Evolutionary conservation across 2,797 vertebrate species (phyloP).

Genomic region (Eulemur mongoz): DNA sequence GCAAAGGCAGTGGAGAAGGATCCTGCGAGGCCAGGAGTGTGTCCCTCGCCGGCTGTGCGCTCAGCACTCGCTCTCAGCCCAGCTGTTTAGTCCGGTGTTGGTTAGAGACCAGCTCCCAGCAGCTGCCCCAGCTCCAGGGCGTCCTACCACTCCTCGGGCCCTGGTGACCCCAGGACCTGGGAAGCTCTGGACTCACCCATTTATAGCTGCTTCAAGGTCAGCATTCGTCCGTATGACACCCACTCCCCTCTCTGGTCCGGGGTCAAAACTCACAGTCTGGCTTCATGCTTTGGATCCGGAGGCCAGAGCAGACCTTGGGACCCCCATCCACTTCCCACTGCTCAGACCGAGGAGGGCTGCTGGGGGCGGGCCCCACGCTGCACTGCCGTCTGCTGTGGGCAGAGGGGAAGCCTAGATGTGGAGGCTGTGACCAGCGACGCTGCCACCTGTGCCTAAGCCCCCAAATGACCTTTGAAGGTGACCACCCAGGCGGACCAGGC

Average conservation of each 20-base stretch:
- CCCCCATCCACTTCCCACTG: too few species aligned
- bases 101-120: background rate
- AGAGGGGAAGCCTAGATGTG: background rate
- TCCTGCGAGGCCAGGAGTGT: background rate
- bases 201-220: background rate
- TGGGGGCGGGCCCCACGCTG: background rate
- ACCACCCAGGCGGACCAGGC: background rate
- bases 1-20: background rate
- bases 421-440: background rate
- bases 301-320: background rate
- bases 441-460: background rate
- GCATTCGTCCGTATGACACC: background rate
- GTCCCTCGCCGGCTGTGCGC: background rate
- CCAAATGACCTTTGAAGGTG: background rate
- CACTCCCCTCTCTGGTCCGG: background rate
- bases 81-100: background rate
- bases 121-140: background rate
- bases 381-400: accelerated
- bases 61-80: background rate
- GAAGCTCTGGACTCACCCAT: background rate
- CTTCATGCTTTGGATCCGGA: background rate
- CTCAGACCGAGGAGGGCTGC: background rate
- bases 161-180: background rate
- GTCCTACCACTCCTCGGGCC: too few species aligned
- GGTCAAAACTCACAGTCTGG: background rate